Evolutionary conservation across 2,888 invertebrate genomes (phyloP).

Genomic region (Pandemis cinnamomeana): DNA sequence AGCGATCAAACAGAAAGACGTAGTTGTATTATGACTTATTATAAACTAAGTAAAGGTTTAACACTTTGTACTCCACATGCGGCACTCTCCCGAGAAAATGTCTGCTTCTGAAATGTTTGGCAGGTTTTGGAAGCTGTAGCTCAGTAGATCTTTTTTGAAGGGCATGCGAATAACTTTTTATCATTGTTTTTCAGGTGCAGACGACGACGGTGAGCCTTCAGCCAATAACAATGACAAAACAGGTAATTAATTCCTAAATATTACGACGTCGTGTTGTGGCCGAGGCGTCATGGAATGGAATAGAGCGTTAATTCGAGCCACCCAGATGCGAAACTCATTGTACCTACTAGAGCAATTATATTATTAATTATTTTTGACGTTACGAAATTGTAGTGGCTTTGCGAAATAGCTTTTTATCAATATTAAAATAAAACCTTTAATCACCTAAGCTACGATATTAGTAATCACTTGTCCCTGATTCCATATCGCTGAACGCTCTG

Average conservation of each 20-base stretch:
- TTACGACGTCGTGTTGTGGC: background rate
- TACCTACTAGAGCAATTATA: no score
- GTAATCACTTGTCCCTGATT: slow-evolving; percentile 3
- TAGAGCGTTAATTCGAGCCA: no score
- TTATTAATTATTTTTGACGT: no score
- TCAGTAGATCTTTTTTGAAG: background rate
- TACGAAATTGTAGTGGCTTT: background rate
- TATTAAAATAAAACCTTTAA: slow-evolving; percentile 17
- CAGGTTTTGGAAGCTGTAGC: no score
- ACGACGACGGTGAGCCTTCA: slow-evolving; percentile 59
- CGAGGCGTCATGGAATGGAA: no score
- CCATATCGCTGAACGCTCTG: slow-evolving; percentile 5
- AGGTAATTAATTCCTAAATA: slow-evolving; percentile 53
- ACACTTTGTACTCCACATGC: no score
- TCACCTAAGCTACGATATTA: background rate
- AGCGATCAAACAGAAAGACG: no score
- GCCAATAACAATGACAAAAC: slow-evolving; percentile 63
- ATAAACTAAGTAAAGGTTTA: no score
- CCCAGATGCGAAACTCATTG: no score
- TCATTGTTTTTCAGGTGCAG: slow-evolving; percentile 63
- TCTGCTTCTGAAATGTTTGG: no score
- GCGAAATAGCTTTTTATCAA: background rate
- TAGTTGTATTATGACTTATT: no score
- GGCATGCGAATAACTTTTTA: slow-evolving; percentile 29
- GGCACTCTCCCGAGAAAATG: no score